Conservation (phyloP, 2,113 vertebrate species). For the Oreochromis aureus region DNA sequence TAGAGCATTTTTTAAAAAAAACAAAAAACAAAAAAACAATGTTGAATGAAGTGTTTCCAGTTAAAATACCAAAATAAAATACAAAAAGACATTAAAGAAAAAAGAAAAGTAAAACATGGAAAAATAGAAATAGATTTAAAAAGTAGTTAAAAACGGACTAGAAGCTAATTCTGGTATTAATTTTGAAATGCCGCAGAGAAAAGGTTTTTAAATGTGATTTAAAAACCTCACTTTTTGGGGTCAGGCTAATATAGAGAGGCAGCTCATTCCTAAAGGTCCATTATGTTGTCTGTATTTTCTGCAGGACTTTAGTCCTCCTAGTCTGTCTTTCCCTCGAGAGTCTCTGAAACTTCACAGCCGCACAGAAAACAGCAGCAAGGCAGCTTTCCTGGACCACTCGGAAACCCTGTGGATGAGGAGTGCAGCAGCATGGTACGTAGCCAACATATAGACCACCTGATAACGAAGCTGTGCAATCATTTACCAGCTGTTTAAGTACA, state of each 20-base stretch:
- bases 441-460: neutral
- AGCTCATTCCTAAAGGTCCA: neutral
- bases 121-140: neutral
- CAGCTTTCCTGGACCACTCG: conserved; percentile 85
- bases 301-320: conserved; percentile 78
- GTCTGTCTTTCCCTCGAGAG: conserved; percentile 79
- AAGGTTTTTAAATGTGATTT: neutral
- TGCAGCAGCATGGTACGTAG: conserved; percentile 77
- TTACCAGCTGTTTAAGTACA: neutral
- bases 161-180: neutral
- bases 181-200: neutral
- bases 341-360: conserved; percentile 81
- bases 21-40: neutral
- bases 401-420: conserved; percentile 91
- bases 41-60: neutral
- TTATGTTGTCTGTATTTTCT: neutral
- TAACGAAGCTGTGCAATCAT: accelerated
- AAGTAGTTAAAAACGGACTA: neutral
- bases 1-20: neutral
- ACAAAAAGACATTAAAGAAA: neutral
- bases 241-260: neutral
- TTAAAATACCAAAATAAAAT: neutral
- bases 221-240: neutral
- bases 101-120: neutral
- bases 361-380: conserved; percentile 81